Conservation (phyloP, 53 echinoderm and acorn worm species). For the Antedon mediterranea region DNA sequence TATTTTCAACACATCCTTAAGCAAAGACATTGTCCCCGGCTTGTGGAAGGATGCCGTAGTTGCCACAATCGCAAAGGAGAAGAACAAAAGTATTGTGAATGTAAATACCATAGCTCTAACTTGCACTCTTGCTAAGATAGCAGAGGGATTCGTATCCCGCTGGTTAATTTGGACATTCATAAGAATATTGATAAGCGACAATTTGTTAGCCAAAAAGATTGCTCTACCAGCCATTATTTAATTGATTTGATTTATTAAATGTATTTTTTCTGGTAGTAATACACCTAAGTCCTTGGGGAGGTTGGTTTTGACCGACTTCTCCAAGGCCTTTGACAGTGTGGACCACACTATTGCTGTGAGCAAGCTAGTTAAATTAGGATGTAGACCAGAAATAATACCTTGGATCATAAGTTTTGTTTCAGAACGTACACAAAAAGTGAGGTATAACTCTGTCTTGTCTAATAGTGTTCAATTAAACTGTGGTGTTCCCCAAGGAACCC, state of each 20-base stretch:
- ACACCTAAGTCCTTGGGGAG: too few species aligned
- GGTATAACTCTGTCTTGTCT: too few species aligned
- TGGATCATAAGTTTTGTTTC: too few species aligned
- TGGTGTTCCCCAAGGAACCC: too few species aligned
- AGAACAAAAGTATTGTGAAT: slow-evolving; percentile 11
- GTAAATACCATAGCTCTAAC: slow-evolving; percentile 21
- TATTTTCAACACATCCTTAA: too few species aligned
- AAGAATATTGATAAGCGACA: slow-evolving; percentile 12
- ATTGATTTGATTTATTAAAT: slow-evolving; percentile 19
- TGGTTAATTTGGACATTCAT: slow-evolving; percentile 11
- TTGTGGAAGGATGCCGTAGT: slow-evolving; percentile 24
- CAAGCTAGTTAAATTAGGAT: too few species aligned
- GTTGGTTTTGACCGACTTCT: too few species aligned
- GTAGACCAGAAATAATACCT: too few species aligned
- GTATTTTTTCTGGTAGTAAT: slow-evolving; percentile 8
- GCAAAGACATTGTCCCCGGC: slow-evolving; percentile 9
- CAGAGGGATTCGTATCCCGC: slow-evolving; percentile 24
- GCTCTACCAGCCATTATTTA: slow-evolving; percentile 28
- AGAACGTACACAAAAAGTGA: too few species aligned
- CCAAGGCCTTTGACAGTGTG: too few species aligned
- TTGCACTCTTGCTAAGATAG: slow-evolving; percentile 11
- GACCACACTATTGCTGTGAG: too few species aligned
- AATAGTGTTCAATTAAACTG: too few species aligned
- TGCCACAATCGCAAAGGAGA: slow-evolving; percentile 18
- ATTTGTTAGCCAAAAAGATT: slow-evolving; percentile 15